phyloP scores from a whole-genome alignment of 53 echinoderm and acorn worm genomes.

The Holothuria scabra region DNA sequence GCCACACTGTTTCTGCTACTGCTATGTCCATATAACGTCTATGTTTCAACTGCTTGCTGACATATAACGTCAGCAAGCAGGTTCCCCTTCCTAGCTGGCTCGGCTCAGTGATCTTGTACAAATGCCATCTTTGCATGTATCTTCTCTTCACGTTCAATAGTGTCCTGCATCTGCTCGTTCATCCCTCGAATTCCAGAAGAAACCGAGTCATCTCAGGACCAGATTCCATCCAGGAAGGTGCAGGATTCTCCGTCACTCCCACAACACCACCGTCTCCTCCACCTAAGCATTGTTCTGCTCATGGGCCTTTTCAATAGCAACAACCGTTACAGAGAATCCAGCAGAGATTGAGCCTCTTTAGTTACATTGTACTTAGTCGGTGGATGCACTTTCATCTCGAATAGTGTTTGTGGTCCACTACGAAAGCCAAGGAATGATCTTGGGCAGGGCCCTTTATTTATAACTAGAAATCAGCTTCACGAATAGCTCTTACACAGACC shows the following conservation, averaged over 20 bases:
- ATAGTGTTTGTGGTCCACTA: slow-evolving; percentile 41
- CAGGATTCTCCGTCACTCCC: slow-evolving; percentile 35
- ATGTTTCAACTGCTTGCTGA: slow-evolving; percentile 46
- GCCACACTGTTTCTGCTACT: too few relatives aligned
- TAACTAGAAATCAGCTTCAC: slow-evolving; percentile 11
- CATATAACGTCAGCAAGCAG: neutral
- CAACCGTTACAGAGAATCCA: too few relatives aligned
- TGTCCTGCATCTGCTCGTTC: neutral
- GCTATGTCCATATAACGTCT: too few relatives aligned
- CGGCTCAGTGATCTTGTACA: slow-evolving; percentile 28
- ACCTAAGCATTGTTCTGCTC: slow-evolving; percentile 50
- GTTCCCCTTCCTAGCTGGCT: neutral
- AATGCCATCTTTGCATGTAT: slow-evolving; percentile 48
- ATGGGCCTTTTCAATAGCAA: too few relatives aligned
- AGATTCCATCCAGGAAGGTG: too few relatives aligned
- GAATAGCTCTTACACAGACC: slow-evolving; percentile 45
- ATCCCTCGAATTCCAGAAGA: too few relatives aligned
- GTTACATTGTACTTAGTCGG: slow-evolving; percentile 18
- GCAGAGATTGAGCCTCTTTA: slow-evolving; percentile 13
- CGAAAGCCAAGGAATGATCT: slow-evolving; percentile 54
- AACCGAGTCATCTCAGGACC: too few relatives aligned
- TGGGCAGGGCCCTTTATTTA: neutral
- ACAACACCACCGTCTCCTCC: slow-evolving; percentile 53
- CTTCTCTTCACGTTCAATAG: slow-evolving; percentile 28
- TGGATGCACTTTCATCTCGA: slow-evolving; percentile 49